A percentile compares a stretch with the other conserved stretches of the same genome.
Evolutionary conservation across 2,888 invertebrate species (phyloP).

Genomic region (Acanthacorydalis orientalis): DNA sequence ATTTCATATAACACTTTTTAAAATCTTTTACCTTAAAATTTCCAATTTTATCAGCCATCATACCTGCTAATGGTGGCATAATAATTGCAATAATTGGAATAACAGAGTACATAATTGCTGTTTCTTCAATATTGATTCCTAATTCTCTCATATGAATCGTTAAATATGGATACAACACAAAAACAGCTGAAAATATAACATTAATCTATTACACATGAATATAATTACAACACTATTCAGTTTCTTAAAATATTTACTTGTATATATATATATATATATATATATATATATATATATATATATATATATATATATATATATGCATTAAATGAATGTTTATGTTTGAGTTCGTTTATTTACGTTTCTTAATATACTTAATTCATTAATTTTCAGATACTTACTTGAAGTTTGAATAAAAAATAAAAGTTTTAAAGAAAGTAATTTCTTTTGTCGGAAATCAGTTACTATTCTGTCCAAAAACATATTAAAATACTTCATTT

Average conservation of each 20-base stretch:
- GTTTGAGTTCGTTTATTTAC: not conserved
- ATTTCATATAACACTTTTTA: not conserved
- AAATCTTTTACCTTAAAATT: constrained; percentile 49
- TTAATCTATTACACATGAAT: constrained; percentile 1
- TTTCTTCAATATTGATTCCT: constrained; percentile 63
- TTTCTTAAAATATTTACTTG: not conserved
- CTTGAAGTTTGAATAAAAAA: constrained; percentile 67
- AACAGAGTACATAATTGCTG: constrained; percentile 64
- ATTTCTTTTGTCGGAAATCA: constrained; percentile 53
- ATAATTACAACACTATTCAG: not conserved
- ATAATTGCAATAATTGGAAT: constrained; percentile 59
- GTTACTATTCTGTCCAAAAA: constrained; percentile 49
- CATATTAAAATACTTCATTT: constrained; percentile 39
- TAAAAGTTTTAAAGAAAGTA: constrained; percentile 54
- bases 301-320: too few relatives aligned
- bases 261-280: too few relatives aligned
- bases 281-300: too few relatives aligned
- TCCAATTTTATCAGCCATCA: constrained; percentile 63
- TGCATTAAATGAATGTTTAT: not conserved
- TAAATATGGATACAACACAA: constrained; percentile 61
- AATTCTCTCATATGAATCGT: constrained; percentile 66
- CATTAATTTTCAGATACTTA: too few relatives aligned
- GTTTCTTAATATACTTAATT: too few relatives aligned
- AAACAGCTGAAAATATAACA: constrained; percentile 37
- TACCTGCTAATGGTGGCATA: constrained; percentile 60